Evolutionary conservation across 2,797 vertebrate species (phyloP), one percentile per base, ranked within the genome.

Genomic region (Lagorchestes hirsutus): DNA sequence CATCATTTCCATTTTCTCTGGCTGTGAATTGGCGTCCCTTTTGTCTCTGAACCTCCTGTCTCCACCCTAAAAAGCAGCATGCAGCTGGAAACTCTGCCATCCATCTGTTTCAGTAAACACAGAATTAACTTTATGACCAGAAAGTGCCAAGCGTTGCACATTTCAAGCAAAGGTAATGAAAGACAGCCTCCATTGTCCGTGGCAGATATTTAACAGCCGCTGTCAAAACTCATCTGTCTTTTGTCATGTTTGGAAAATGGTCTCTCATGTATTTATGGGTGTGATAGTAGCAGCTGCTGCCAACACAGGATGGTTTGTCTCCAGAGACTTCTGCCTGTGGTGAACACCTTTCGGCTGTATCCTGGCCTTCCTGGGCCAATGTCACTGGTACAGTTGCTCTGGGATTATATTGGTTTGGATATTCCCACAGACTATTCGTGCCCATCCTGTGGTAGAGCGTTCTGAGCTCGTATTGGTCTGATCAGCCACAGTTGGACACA

Each of bases 61-160:
- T 11, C 57, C 93, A 56, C 55, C 90, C 67, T 50, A 62, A 93
- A 94, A 87, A 97, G 90, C 82, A n/a, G 31, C 95, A 74, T 94
- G 96, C 93, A 97, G 92, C 93, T 98, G 96, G 96, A 96, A 96
- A 67, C 27, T 95, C 94, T 95, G 95, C 94, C 97, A 67, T 94
- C 93, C 93, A 94, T 96, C 97, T 98, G 95, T 97, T 98, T 98
- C 90, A 95, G 95, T 94, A 98, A 98, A 96, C 90, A 96, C 55
- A 96, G 96, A 97, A 98, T 98, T 96, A 97, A 97, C 91, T 98
- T 98, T 94, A 97, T 40, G 62, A 16, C 28, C 91, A 94, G 93
- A 97, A 97, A 97, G 90, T 92, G 92, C 56, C 93, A 95, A 95
- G 92, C n/a, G 29, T 59, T 94, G 93, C 95, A 95, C 55, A 87